A percentile compares a stretch with the other conserved stretches of the same genome.
Conservation (phyloP, 1,140 invertebrate species). For the Drosophila punjabiensis region DNA sequence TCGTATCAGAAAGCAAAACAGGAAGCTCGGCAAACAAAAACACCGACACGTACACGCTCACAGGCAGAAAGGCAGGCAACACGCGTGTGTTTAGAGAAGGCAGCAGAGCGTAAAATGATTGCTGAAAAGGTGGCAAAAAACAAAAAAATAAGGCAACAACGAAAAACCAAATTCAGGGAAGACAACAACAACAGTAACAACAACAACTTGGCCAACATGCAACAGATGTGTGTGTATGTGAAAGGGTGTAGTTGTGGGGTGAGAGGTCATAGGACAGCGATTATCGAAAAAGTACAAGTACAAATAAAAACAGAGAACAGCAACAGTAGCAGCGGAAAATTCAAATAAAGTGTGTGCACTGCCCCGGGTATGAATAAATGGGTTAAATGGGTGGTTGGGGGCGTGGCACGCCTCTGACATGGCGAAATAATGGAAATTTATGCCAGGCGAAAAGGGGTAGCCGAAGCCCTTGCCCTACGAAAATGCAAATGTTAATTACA, state of each 20-base stretch:
- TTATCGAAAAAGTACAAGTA: constrained; percentile 38
- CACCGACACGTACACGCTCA: constrained; percentile 18
- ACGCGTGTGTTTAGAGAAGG: constrained; percentile 40
- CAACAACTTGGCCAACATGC: constrained; percentile 63
- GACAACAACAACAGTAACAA: constrained; percentile 35
- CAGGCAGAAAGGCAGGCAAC: constrained; percentile 8
- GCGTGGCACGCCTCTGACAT: constrained; percentile 23
- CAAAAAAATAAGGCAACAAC: constrained; percentile 41
- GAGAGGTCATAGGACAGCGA: constrained; percentile 11
- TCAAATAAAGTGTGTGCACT: constrained; percentile 38
- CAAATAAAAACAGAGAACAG: constrained; percentile 17
- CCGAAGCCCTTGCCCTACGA: constrained; percentile 35
- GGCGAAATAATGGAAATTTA: constrained; percentile 67
- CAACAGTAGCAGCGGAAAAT: constrained; percentile 28
- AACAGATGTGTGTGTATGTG: constrained; percentile 56
- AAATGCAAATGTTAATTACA: constrained; percentile 81
- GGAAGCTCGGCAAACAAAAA: constrained; percentile 33
- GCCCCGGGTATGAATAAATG: constrained; percentile 24
- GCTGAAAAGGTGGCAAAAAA: constrained; percentile 28
- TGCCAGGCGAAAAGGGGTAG: constrained; percentile 18
- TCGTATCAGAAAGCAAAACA: constrained; percentile 29
- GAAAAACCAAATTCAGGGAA: constrained; percentile 17
- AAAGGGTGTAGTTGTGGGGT: not conserved
- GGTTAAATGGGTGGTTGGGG: constrained; percentile 25
- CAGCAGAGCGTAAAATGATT: constrained; percentile 28